Percentiles rank a stretch among this genome's conserved stretches.
These are phyloP conservation scores for Calonectris borealis DNA, from an alignment of 2,113 vertebrate genomes.

Conservation along the genomic window DNA sequence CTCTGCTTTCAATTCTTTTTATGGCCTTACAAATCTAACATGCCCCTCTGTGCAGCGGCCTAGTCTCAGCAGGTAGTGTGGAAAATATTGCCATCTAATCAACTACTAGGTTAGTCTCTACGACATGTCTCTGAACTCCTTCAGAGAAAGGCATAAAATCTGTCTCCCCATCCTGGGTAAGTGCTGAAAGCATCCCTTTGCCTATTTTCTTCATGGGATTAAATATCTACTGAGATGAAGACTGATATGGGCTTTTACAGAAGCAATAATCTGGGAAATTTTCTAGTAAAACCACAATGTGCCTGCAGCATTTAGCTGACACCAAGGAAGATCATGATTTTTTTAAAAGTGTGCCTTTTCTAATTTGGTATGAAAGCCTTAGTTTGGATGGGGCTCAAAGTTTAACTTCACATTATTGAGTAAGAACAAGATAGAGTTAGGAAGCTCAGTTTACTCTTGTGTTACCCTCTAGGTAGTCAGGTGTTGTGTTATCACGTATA, in stretches of 20 bases:
- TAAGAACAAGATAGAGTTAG: background rate
- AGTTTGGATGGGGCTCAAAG: background rate
- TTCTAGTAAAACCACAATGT: background rate
- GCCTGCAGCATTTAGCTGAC: background rate
- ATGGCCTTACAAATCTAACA: background rate
- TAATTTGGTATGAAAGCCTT: background rate
- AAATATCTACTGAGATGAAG: background rate
- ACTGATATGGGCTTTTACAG: background rate
- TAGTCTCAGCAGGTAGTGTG: background rate
- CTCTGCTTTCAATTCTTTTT: background rate
- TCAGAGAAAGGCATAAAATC: background rate
- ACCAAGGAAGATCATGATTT: background rate
- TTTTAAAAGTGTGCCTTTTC: background rate
- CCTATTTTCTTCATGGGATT: background rate
- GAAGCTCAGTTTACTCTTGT: background rate
- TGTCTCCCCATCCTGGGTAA: background rate
- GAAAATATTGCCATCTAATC: background rate
- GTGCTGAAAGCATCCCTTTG: background rate
- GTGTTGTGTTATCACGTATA: background rate
- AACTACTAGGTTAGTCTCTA: background rate
- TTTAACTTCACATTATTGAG: background rate
- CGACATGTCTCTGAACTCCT: background rate
- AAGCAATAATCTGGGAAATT: background rate
- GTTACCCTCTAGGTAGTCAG: background rate
- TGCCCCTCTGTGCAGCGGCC: background rate